Base-by-base conservation (phyloP, 2,113 vertebrate species). In the Oriolus oriolus region DNA sequence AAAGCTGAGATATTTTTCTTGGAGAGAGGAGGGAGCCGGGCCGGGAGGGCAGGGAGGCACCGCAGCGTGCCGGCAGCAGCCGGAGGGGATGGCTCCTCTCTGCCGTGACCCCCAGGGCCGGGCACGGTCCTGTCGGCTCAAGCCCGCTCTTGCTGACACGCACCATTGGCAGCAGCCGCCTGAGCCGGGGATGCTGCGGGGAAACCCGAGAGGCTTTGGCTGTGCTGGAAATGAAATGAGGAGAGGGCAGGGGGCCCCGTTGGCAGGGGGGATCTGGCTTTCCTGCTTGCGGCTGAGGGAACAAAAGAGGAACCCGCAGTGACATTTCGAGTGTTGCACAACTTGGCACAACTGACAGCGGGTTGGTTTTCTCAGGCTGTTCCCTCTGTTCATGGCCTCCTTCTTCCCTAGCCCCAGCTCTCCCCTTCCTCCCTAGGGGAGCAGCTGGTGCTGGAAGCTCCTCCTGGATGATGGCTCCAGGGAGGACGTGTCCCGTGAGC, bases 1-100 rank as follows among this genome's bases (percentile, higher is more conserved):
- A 91, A 91, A 87, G 61, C 63, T 5, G 28, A 74, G 90, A 24
- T 96, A 39, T 95, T 97, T 96, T 70, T 94, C 71, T 96, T 96
- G 93, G 93, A 89, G 82, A 84, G 87, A 74, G 44, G 31, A 79
- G 74, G 45, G 66, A 96, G 70, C 5, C n/a, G 10, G 94, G 81
- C 44, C 24, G 68, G 68, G 66, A 74, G 79, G 57, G 45, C 45
- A 81, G 42, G 89, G 81, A 70, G 68, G 57, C 50, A 42, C n/a
- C 2, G 8, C 65, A 59, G 57, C 0, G 1, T 91, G 90, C 44
- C 7, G 0, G 86, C 41, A 13, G 84, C 53, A 14, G 42, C 84
- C 0, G 1, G 66, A 53, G 73, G 74, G 76, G 64, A 30, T 37
- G 75, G 75, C 63, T 83, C 39, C 63, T 82, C 76, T 31, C 61